A percentile compares a stretch with the other conserved stretches of the same genome.
phyloP scores from a whole-genome alignment of 2,888 invertebrate genomes.

The Luperina testacea region DNA sequence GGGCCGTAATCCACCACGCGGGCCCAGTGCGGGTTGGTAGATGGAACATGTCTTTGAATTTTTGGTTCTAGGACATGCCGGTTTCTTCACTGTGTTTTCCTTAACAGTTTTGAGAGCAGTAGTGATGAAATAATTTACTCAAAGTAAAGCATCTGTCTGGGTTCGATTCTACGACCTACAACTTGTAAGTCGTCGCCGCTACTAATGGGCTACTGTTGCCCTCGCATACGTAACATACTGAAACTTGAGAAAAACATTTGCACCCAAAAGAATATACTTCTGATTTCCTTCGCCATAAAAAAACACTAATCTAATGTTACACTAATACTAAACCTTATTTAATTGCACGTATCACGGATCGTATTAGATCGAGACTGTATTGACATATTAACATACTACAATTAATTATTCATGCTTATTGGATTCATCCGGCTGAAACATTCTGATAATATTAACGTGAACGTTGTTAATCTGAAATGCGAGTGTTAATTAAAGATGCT shows the following conservation, averaged over 20 bases:
- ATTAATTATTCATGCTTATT: constrained; percentile 77
- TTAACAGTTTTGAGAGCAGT: neutral
- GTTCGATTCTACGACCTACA: neutral
- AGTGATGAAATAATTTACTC: neutral
- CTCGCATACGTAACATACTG: neutral
- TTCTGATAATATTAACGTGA: constrained; percentile 72
- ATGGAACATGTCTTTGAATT: neutral
- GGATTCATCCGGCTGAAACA: constrained; percentile 69
- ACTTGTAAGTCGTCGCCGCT: neutral
- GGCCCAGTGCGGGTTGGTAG: neutral
- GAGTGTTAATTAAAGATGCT: constrained; percentile 69
- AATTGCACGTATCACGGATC: constrained; percentile 49
- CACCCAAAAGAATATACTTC: neutral
- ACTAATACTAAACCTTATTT: constrained; percentile 33
- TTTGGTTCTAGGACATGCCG: neutral
- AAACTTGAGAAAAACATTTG: neutral
- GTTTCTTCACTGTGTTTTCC: neutral
- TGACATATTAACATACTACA: constrained; percentile 71
- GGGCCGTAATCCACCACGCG: neutral
- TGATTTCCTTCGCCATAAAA: neutral
- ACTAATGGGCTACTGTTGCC: too few species aligned
- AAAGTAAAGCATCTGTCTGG: neutral
- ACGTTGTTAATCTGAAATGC: constrained; percentile 67
- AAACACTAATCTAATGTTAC: constrained; percentile 16
- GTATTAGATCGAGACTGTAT: constrained; percentile 65